A percentile compares a stretch with the other conserved stretches of the same genome.
Conservation (phyloP, 2,797 vertebrate species). For the Buphagus erythrorhynchus region DNA sequence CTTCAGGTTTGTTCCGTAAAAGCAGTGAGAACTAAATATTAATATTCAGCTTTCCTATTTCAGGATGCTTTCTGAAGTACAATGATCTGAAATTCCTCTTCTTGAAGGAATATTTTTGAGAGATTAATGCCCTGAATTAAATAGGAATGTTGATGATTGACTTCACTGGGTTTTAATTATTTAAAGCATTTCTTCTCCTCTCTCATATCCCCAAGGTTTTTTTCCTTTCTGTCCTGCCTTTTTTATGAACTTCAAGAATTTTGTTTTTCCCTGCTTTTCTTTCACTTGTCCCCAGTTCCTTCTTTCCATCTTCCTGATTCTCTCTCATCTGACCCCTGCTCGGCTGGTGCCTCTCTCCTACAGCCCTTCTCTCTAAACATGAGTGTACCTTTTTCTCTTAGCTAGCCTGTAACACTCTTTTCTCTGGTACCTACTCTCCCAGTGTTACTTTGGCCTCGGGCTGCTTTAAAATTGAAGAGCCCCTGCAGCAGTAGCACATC, state of each 20-base stretch:
- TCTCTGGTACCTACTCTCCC: not conserved
- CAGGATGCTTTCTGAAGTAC: not conserved
- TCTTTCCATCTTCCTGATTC: not conserved
- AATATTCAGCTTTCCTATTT: not conserved
- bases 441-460: not conserved
- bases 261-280: not conserved
- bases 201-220: not conserved
- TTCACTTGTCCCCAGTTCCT: not conserved
- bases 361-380: not conserved
- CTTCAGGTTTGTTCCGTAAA: not conserved
- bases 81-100: not conserved
- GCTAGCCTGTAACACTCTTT: not conserved
- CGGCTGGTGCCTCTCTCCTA: not conserved
- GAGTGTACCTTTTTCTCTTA: not conserved
- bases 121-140: not conserved
- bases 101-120: not conserved
- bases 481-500: not conserved
- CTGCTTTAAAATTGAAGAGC: not conserved
- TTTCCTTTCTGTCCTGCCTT: not conserved
- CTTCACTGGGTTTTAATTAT: not conserved
- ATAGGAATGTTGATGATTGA: not conserved
- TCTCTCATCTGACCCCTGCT: not conserved
- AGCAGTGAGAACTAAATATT: not conserved
- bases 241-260: not conserved
- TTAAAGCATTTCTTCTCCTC: not conserved